phyloP scores from a whole-genome alignment of 2,797 vertebrate species.

The Bovichtus diacanthus region DNA sequence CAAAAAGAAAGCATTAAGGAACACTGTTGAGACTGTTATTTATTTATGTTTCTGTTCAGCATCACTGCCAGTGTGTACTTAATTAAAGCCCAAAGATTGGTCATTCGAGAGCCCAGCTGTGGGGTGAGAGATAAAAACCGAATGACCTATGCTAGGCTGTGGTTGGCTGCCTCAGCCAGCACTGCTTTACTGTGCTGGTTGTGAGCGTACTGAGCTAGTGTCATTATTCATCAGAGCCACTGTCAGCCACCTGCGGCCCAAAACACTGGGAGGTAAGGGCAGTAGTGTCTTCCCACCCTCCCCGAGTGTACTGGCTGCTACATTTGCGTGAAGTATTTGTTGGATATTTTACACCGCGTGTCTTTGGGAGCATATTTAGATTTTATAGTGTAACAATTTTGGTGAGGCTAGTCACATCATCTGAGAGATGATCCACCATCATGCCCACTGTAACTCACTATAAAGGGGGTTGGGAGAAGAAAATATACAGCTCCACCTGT shows the following conservation, averaged over 20 bases:
- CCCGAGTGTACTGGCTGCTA: slow-evolving; percentile 13
- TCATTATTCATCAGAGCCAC: slow-evolving; percentile 69
- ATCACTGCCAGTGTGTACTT: slow-evolving; percentile 10
- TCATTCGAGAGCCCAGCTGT: slow-evolving; percentile 45
- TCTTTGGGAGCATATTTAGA: slow-evolving; percentile 25
- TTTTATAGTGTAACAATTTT: slow-evolving; percentile 19
- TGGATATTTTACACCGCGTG: slow-evolving; percentile 11
- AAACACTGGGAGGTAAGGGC: slow-evolving; percentile 52
- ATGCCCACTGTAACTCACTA: slow-evolving; percentile 8
- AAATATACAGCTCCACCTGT: slow-evolving; percentile 41
- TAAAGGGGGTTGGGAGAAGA: slow-evolving; percentile 9
- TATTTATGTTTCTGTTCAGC: slow-evolving; percentile 35
- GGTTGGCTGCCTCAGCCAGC: slow-evolving; percentile 39
- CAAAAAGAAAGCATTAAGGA: slow-evolving; percentile 39
- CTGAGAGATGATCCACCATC: slow-evolving; percentile 26
- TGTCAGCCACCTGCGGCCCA: slow-evolving; percentile 65
- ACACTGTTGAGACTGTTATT: slow-evolving; percentile 16
- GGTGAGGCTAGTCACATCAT: slow-evolving; percentile 9
- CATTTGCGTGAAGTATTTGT: slow-evolving; percentile 36
- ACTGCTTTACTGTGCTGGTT: slow-evolving; percentile 41
- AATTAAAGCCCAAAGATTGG: slow-evolving; percentile 42
- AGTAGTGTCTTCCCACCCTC: slow-evolving; percentile 24
- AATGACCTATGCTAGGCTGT: slow-evolving; percentile 44
- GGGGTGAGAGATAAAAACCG: slow-evolving; percentile 37
- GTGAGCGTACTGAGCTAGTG: slow-evolving; percentile 54